phyloP scores from a whole-genome alignment of 1,140 invertebrate genomes.

The Drosophila virilis region DNA sequence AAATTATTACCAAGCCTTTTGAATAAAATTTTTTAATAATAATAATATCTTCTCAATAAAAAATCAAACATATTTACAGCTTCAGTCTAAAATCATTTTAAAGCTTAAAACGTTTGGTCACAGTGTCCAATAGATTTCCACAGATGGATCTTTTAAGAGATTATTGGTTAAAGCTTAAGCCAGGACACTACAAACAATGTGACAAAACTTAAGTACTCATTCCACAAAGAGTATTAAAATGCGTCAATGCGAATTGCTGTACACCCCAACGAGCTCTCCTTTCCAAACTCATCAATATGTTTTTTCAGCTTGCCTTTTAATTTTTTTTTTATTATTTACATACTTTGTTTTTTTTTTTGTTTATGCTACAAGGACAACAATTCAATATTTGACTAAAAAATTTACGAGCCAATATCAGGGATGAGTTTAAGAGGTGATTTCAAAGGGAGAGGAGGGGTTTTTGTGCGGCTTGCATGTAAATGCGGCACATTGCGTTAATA shows the following conservation, averaged over 20 bases:
- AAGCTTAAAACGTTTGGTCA: neutral
- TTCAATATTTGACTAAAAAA: constrained; percentile 71
- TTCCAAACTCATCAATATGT: constrained; percentile 11
- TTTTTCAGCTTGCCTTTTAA: constrained; percentile 24
- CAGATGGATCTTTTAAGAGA: neutral
- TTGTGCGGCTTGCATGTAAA: constrained; percentile 38
- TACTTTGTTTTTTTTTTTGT: constrained; percentile 1
- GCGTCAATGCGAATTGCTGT: constrained; percentile 8
- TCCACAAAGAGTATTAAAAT: constrained; percentile 1
- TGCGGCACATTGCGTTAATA: constrained; percentile 63
- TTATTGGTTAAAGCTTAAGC: constrained; percentile 1
- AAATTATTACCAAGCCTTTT: too few relatives aligned
- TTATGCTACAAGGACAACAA: constrained; percentile 21
- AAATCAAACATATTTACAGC: neutral
- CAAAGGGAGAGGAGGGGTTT: neutral
- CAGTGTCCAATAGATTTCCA: neutral
- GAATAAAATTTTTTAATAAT: too few relatives aligned
- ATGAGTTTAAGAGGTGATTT: neutral
- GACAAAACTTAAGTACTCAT: neutral
- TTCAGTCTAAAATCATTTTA: neutral
- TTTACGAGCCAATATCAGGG: constrained; percentile 29
- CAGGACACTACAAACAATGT: neutral
- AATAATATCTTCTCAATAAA: too few relatives aligned
- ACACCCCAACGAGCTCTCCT: neutral
- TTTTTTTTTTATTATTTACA: constrained; percentile 11